Evolutionary conservation across 2,113 vertebrate genomes (phyloP), one percentile per base, ranked within the genome.

Genomic region (Xiphophorus maculatus): DNA sequence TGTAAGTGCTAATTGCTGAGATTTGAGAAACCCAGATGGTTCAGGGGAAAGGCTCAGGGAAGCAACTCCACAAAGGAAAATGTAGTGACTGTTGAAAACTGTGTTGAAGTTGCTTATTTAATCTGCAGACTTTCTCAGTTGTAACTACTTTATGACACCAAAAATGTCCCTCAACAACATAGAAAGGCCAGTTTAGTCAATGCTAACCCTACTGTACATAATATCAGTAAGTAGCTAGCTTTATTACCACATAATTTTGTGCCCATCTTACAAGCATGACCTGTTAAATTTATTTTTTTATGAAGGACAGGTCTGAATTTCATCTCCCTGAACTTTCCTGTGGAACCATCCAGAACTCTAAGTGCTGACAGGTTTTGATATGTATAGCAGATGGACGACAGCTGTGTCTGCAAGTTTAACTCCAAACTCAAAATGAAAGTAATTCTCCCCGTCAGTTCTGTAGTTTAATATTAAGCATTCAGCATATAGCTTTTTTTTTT

Each of bases 1-100:
- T 44, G 1, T 5, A 48, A 48, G 44, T 48, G 44, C 44, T 67
- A 27, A 13, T 29, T 54, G 27, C 61, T 35, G 60, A 32, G 63
- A n/a, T 61, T 78, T 1, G 1, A 63, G 33, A 63, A 27, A 37
- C 27, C 27, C 65, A 30, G 64, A n/a, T 58, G 12, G 66, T 33
- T 74, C 60, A 28, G 44, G 3, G 62, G 66, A 67, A 64, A 73
- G 37, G 30, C 44, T 68, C 77, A 63, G 63, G 54, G 65, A 73
- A 25, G 37, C 12, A 25, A 51, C 25, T 70, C 32, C 25, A 27
- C 1, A 30, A n/a, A 19, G 42, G 25, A 25, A 10, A 58, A 11
- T 58, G 25, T 58, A n/a, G 44, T 19, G 17, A 7, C 4, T 19
- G 17, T 48, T 17, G 17, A 5, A 17, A 48, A 48, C 5, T 48